These are phyloP conservation scores for Micoletzkya japonica DNA, from an alignment of 2,888 invertebrate species.

Conservation along the genomic window DNA sequence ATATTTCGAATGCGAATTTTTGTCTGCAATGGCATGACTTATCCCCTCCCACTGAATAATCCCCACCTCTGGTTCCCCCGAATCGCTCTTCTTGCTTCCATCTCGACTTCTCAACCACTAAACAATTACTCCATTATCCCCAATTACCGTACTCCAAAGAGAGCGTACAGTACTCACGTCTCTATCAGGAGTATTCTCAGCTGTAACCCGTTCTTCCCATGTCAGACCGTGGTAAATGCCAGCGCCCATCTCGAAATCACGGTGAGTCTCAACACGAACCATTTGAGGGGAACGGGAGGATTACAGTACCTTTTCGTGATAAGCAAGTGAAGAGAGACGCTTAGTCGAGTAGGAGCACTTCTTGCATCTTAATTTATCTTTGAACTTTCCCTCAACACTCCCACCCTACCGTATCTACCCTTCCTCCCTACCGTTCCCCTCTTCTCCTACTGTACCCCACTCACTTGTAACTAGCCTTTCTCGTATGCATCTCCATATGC, in stretches of 20 bases:
- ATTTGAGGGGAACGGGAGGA: no score
- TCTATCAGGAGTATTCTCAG: neutral
- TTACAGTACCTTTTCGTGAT: neutral
- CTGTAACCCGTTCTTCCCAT: neutral
- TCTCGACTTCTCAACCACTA: neutral
- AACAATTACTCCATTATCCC: neutral
- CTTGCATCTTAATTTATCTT: neutral
- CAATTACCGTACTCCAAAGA: neutral
- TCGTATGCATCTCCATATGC: neutral
- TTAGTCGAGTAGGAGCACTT: neutral
- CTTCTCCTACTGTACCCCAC: neutral
- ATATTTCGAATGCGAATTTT: slow-evolving; percentile 8
- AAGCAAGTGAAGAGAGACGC: neutral
- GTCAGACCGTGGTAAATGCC: neutral
- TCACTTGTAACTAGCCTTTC: neutral
- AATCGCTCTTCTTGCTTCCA: neutral
- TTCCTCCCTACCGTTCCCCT: neutral
- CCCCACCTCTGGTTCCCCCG: neutral
- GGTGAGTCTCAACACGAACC: no score
- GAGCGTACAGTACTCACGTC: neutral
- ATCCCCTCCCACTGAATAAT: neutral
- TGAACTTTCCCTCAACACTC: neutral
- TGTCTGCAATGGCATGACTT: neutral
- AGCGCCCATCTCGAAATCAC: no score
- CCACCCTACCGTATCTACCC: neutral